Evolutionary conservation across 2,888 invertebrate genomes (phyloP).

Genomic region (Heliconius aoede): DNA sequence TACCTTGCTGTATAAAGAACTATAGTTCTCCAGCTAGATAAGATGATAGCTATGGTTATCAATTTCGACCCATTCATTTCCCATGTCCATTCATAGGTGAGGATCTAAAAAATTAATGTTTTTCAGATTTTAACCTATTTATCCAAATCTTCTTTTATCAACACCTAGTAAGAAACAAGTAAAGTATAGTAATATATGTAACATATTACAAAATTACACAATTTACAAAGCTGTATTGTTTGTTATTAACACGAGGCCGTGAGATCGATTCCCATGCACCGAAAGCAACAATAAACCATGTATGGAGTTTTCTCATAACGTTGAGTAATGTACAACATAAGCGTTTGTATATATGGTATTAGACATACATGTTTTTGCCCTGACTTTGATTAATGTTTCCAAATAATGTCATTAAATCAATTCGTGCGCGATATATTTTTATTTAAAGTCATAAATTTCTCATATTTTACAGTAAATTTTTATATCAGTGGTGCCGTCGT

Average conservation of each 20-base stretch:
- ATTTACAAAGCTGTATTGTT: conserved; percentile 51
- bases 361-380: background rate
- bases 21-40: too few species aligned
- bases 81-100: too few species aligned
- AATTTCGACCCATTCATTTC: too few species aligned
- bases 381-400: background rate
- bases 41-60: too few species aligned
- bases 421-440: background rate
- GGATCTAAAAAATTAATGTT: background rate
- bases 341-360: conserved; percentile 26
- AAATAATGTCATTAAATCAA: background rate
- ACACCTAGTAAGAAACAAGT: conserved; percentile 10
- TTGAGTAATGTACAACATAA: conserved; percentile 51
- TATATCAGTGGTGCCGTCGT: too few species aligned
- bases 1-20: too few species aligned
- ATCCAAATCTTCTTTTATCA: background rate
- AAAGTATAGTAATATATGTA: conserved; percentile 15
- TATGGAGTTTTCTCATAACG: conserved; percentile 54
- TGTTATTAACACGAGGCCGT: conserved; percentile 60
- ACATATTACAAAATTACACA: conserved; percentile 51
- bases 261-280: conserved; percentile 61
- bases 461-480: too few species aligned
- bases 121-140: background rate
- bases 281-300: conserved; percentile 51
- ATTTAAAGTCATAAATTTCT: too few species aligned